phyloP scores from a whole-genome alignment of 2,113 vertebrate genomes.

The Leptocoma aspasia region DNA sequence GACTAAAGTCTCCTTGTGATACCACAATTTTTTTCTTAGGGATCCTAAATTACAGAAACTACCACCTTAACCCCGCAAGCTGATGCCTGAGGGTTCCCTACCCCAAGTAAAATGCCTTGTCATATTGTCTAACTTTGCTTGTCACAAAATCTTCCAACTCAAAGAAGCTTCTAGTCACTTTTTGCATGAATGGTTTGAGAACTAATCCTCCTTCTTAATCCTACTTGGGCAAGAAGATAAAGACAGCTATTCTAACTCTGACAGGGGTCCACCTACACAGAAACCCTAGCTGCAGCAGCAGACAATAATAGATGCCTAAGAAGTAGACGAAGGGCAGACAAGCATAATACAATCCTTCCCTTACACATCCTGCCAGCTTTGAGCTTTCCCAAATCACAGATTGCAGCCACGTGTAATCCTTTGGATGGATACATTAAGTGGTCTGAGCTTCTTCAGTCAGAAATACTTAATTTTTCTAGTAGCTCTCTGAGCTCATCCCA shows the following conservation, averaged over 20 bases:
- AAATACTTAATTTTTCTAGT: not conserved
- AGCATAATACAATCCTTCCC: not conserved
- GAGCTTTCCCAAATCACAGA: not conserved
- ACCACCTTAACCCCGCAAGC: not conserved
- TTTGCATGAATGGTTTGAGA: not conserved
- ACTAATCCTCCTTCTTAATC: slow-evolving; percentile 26
- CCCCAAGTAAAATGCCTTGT: not conserved
- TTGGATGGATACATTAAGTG: not conserved
- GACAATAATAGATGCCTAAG: slow-evolving; percentile 7
- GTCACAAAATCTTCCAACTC: not conserved
- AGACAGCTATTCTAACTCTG: slow-evolving; percentile 13
- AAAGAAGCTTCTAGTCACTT: not conserved
- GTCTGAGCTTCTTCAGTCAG: not conserved
- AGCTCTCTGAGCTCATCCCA: not conserved
- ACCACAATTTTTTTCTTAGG: not conserved
- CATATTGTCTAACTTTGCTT: not conserved
- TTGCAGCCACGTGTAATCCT: not conserved
- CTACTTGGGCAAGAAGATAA: slow-evolving; percentile 40
- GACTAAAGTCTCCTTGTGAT: not conserved
- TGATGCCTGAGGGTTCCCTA: not conserved
- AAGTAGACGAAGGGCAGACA: not conserved
- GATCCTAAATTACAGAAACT: not conserved
- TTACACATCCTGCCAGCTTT: not conserved
- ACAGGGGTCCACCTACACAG: slow-evolving; percentile 25
- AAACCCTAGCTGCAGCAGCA: not conserved